Conservation (phyloP, 2,113 vertebrate species). For the Melanerpes formicivorus region DNA sequence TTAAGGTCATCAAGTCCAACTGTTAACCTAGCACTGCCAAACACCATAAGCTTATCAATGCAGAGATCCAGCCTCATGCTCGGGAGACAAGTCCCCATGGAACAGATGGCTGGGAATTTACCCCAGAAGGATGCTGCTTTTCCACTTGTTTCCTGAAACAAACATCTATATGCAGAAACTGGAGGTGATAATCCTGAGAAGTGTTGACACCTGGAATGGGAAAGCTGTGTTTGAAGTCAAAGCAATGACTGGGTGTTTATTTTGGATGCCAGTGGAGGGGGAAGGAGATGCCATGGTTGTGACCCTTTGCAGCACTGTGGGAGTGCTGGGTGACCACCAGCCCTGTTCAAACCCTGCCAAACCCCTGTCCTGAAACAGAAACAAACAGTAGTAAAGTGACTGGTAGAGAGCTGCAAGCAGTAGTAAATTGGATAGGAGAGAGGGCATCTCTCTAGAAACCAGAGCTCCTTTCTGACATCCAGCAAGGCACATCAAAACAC, state of each 20-base stretch:
- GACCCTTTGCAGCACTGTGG: accelerated
- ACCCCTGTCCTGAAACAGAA: not conserved
- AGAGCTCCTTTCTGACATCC: not conserved
- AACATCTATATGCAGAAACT: not conserved
- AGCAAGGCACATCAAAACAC: not conserved
- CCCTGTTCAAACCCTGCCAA: not conserved
- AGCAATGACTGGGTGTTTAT: not conserved
- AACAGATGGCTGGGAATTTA: not conserved
- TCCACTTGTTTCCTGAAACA: not conserved
- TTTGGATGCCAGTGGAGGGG: not conserved
- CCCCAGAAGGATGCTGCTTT: not conserved
- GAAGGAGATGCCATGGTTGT: not conserved
- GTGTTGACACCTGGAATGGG: not conserved
- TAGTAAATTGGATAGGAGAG: not conserved
- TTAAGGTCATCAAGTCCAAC: too few relatives aligned
- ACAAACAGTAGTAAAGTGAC: not conserved
- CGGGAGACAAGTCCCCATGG: accelerated
- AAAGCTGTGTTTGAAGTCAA: not conserved
- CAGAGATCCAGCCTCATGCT: not conserved
- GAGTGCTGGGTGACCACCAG: not conserved
- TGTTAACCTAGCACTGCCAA: too few relatives aligned
- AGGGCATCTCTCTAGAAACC: not conserved
- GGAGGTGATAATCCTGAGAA: not conserved
- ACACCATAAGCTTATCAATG: not conserved
- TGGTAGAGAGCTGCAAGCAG: too few relatives aligned